These are phyloP conservation scores for Lepidurus packardi DNA, from an alignment of 1,140 invertebrate genomes.

Conservation along the genomic window DNA sequence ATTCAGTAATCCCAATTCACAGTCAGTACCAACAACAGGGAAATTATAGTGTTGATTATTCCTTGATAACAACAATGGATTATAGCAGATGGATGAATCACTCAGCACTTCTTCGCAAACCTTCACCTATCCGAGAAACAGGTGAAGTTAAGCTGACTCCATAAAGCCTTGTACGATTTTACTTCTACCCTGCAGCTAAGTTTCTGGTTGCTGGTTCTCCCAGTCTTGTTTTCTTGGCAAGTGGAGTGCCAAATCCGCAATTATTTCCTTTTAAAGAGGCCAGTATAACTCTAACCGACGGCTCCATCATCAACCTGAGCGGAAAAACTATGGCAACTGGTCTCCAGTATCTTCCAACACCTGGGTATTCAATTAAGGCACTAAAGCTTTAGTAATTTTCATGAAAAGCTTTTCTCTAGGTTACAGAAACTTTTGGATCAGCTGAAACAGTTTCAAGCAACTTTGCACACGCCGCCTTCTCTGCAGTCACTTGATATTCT, in stretches of 20 bases:
- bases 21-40: not conserved
- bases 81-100: slow-evolving; percentile 42
- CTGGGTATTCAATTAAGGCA: slow-evolving; percentile 52
- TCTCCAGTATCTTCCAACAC: slow-evolving; percentile 66
- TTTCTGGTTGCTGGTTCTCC: slow-evolving; percentile 58
- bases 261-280: slow-evolving; percentile 67
- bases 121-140: slow-evolving; percentile 43
- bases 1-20: not conserved
- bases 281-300: slow-evolving; percentile 57
- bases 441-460: slow-evolving; percentile 58
- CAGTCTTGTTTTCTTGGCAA: slow-evolving; percentile 63
- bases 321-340: slow-evolving; percentile 55
- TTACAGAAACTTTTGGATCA: slow-evolving; percentile 57
- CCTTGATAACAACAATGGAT: slow-evolving; percentile 39
- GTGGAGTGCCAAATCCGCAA: slow-evolving; percentile 68
- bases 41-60: not conserved
- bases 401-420: slow-evolving; percentile 40
- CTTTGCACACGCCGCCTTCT: slow-evolving; percentile 59
- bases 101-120: slow-evolving; percentile 39
- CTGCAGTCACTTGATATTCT: slow-evolving; percentile 56
- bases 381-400: slow-evolving; percentile 23
- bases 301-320: slow-evolving; percentile 52
- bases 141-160: slow-evolving; percentile 38
- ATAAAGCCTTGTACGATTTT: not conserved
- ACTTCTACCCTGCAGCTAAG: slow-evolving; percentile 51